Evolutionary conservation across 1,140 invertebrate species (phyloP).

Genomic region (Pteromalus puparum): DNA sequence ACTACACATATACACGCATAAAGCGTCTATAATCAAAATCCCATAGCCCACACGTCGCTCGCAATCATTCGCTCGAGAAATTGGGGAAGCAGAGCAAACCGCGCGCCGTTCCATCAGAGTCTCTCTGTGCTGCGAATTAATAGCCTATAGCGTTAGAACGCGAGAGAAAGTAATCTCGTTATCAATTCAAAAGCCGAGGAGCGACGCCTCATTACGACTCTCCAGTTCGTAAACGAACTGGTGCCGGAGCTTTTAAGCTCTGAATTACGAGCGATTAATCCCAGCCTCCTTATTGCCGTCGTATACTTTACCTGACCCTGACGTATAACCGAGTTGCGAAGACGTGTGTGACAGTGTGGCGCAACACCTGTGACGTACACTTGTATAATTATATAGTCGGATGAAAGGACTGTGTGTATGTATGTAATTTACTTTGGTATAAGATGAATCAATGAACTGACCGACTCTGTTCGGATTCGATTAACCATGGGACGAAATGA

Average conservation of each 20-base stretch:
- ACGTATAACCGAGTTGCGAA: too few species aligned
- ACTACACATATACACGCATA: not conserved
- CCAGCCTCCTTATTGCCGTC: constrained; percentile 40
- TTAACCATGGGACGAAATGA: not conserved
- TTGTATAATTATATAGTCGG: too few species aligned
- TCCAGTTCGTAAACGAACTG: too few species aligned
- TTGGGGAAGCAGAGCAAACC: not conserved
- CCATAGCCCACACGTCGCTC: not conserved
- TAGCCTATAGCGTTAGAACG: not conserved
- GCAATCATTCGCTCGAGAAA: not conserved
- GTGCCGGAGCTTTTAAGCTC: too few species aligned
- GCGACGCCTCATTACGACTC: too few species aligned
- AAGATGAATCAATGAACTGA: too few species aligned
- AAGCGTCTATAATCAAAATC: not conserved
- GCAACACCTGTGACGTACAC: too few species aligned
- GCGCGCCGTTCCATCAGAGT: not conserved
- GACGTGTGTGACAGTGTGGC: too few species aligned
- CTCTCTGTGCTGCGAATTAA: not conserved
- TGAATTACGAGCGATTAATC: constrained; percentile 38
- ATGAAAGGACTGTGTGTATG: too few species aligned
- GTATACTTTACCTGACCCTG: too few species aligned
- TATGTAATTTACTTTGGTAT: too few species aligned
- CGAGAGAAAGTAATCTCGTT: constrained; percentile 8
- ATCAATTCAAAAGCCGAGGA: constrained; percentile 9
- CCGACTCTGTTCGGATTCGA: not conserved